phyloP scores from a whole-genome alignment of 1,140 invertebrate species.

The Orius insidiosus region DNA sequence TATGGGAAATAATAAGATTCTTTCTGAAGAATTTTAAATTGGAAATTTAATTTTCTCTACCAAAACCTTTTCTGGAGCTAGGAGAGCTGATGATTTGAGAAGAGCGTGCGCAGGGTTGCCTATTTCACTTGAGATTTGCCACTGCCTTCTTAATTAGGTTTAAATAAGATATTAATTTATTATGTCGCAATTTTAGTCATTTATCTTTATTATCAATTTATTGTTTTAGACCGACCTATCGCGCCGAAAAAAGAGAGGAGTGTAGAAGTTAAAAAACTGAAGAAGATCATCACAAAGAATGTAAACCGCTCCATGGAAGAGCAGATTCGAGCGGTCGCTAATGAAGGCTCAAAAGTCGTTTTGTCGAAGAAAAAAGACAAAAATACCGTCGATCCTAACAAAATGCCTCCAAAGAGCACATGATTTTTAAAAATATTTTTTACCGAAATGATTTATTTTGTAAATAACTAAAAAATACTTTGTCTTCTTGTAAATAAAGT shows the following conservation, averaged over 20 bases:
- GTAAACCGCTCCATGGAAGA: conserved; percentile 41
- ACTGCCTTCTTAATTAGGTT: too few species aligned
- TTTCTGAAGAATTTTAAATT: too few species aligned
- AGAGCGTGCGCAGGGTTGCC: too few species aligned
- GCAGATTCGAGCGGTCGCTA: conserved; percentile 35
- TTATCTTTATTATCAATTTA: conserved; percentile 1
- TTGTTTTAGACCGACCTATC: conserved; percentile 36
- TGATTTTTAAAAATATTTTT: not conserved
- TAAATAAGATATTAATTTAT: too few species aligned
- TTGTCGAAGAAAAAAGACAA: conserved; percentile 24
- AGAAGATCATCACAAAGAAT: conserved; percentile 39
- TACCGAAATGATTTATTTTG: not conserved
- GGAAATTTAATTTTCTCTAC: too few species aligned
- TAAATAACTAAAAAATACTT: too few species aligned
- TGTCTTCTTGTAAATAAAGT: too few species aligned
- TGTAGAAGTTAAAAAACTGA: conserved; percentile 38
- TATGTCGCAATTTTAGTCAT: too few species aligned
- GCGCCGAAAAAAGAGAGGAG: conserved; percentile 39
- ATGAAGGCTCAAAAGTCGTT: conserved; percentile 28
- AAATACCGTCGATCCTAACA: conserved; percentile 8
- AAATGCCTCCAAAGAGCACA: conserved; percentile 14
- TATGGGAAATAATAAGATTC: too few species aligned
- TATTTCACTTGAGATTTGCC: too few species aligned
- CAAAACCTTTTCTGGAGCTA: too few species aligned
- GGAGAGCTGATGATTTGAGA: too few species aligned